phyloP scores from a whole-genome alignment of 2,888 invertebrate species.

The Campoplex capitator region DNA sequence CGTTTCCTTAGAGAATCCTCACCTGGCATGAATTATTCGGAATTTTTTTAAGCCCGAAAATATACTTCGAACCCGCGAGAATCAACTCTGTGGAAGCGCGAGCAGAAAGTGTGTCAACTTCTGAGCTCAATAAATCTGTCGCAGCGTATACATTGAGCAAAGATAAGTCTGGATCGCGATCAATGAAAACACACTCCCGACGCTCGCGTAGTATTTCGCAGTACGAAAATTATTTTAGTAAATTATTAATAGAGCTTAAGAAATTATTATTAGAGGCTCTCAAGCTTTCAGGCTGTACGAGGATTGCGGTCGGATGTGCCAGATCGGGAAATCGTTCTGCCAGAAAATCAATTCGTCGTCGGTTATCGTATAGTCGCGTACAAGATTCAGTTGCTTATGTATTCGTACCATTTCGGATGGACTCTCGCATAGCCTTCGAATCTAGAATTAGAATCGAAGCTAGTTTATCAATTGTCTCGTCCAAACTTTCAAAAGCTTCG shows the following conservation, averaged over 20 bases:
- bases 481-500: neutral
- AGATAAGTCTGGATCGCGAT: conserved; percentile 36
- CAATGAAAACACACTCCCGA: conserved; percentile 58
- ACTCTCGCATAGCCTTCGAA: conserved; percentile 33
- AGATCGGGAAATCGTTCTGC: conserved; percentile 53
- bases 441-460: conserved; percentile 49
- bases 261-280: conserved; percentile 44
- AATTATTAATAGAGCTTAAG: conserved; percentile 55
- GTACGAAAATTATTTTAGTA: conserved; percentile 44
- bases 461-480: conserved; percentile 22
- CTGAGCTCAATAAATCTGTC: conserved; percentile 48
- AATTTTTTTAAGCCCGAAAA: neutral
- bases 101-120: conserved; percentile 26
- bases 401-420: conserved; percentile 29
- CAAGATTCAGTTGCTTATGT: conserved; percentile 21
- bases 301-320: conserved; percentile 57
- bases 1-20: neutral
- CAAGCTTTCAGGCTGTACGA: conserved; percentile 27
- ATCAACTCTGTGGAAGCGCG: neutral
- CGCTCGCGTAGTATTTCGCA: conserved; percentile 25
- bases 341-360: conserved; percentile 55
- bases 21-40: neutral
- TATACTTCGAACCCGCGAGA: neutral
- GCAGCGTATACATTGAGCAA: neutral
- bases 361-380: neutral